Evolutionary conservation across 2,888 invertebrate species (phyloP), one percentile per base, ranked within the genome.

Genomic region (Deladenus siricidicola): DNA sequence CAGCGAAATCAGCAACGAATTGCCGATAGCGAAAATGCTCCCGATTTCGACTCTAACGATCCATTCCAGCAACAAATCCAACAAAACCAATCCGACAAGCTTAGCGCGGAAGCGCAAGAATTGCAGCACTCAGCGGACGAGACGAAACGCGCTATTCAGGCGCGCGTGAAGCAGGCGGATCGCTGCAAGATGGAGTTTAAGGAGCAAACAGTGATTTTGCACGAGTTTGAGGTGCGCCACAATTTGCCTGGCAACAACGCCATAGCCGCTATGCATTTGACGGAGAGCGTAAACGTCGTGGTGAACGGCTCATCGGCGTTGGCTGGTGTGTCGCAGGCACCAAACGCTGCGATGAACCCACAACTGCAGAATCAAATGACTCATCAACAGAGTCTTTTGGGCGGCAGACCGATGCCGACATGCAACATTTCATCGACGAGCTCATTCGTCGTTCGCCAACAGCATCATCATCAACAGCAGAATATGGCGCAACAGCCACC

Each of bases 111-210:
- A 8, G 50, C 50, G 8, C 26, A 28, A 19, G 29, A 50, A 19
- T 24, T 50, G 14, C 24, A 49, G 21, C 34, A 39, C 19, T 44
- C 30, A 26, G 60, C 49, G n/a, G 48, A 51, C 19, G 52, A n/a
- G 21, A 30, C 53, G 45, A 58, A 51, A 58, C 51, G 45, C 21
- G 47, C 53, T 29, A 53, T 62, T 29, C 62, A 54, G 17, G 17
- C 21, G n/a, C 65, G 51, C 17, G 50, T 60, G 30, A 51, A 62
- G 29, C 19, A 44, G 8, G 34, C 34, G 47, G 70, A 72, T 34
- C 56, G 58, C 24, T 56, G 62, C 23, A 68, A 64, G 29, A 45
- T 64, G 26, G 68, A 69, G 2, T 42, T 71, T 42, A 72, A 67
- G 56, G 44, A 29, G 24, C 64, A 67, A 10, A 53, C 63, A 17